phyloP scores from a whole-genome alignment of 2,888 invertebrate species.

The Tetanocera ferruginea region DNA sequence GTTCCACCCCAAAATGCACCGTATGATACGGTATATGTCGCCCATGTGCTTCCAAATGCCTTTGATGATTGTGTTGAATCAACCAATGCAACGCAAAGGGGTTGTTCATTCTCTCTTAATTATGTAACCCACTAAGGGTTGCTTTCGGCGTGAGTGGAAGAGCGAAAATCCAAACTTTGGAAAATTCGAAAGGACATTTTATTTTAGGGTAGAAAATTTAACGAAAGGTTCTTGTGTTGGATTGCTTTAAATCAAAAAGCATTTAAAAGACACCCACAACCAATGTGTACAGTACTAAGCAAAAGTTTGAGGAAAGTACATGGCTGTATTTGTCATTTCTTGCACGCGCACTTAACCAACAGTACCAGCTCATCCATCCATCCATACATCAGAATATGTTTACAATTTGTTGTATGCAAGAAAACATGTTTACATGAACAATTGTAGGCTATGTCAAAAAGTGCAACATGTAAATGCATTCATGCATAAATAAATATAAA shows the following conservation, averaged over 20 bases:
- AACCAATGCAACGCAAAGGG: background rate
- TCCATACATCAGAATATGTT: background rate
- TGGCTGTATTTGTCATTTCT: background rate
- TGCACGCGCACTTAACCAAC: background rate
- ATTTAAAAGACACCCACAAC: background rate
- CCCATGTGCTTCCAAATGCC: background rate
- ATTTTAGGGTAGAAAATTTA: background rate
- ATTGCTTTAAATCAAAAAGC: background rate
- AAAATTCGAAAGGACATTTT: slow-evolving; percentile 11
- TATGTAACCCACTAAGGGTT: slow-evolving; percentile 18
- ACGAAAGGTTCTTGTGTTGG: slow-evolving; percentile 20
- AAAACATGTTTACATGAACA: background rate
- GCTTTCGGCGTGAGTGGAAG: background rate
- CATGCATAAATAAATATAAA: background rate
- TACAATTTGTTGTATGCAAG: background rate
- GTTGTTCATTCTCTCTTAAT: background rate
- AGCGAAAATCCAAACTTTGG: background rate
- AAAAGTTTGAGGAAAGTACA: background rate
- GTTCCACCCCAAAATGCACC: slow-evolving; percentile 53
- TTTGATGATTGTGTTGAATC: background rate
- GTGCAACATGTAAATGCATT: background rate
- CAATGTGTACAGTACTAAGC: slow-evolving; percentile 2
- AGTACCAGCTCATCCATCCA: too few relatives aligned
- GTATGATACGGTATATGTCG: background rate
- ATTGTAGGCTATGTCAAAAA: background rate